Evolutionary conservation across 2,113 vertebrate species (phyloP), one percentile per base, ranked within the genome.

Genomic region (Barnardius zonarius): DNA sequence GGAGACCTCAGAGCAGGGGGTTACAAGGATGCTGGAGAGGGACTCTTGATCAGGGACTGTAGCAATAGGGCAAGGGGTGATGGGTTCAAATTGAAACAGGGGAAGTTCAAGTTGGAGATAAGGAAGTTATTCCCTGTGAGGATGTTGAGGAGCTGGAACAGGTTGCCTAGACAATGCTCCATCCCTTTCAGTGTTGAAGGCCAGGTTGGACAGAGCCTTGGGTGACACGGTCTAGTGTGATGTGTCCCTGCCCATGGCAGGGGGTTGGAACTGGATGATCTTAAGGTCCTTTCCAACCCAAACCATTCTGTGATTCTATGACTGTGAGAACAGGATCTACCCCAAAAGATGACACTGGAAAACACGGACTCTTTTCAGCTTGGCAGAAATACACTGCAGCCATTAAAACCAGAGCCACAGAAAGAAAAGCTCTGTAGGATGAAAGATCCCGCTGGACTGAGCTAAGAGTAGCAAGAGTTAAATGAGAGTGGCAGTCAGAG

Each of bases 1-100:
- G 31, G 54, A 57, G 54, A 9, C 18, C 31, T 33, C 54, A 57
- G 54, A 33, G 30, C 54, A 55, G 19, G 31, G 5, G 8, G 12
- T 19, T 57, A 22, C 8, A 33, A 14, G 55, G 19, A 9, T 5
- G 19, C 55, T 22, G 55, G 12, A 0, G 55, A 57, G 5, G 31
- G 12, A 22, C 17, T 54, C 55, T n/a, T 57, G 8, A 1, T n/a
- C 5, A 6, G 55, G 5, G 55, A 13, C 12, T 22, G 55, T 0
- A 22, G 31, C 6, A 19, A n/a, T 22, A 57, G 31, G 12, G 19
- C 54, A 33, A 57, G 2, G 31, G 31, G 31, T 57, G 31, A 33
- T 57, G 55, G 55, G 19, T 33, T 33, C 31, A 33, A 13, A 4
- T 31, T 57, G 55, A 57, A 57, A 57, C 8, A 57, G 31, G 31